Conservation (phyloP, 2,113 vertebrate genomes). For the Mystacornis crossleyi region DNA sequence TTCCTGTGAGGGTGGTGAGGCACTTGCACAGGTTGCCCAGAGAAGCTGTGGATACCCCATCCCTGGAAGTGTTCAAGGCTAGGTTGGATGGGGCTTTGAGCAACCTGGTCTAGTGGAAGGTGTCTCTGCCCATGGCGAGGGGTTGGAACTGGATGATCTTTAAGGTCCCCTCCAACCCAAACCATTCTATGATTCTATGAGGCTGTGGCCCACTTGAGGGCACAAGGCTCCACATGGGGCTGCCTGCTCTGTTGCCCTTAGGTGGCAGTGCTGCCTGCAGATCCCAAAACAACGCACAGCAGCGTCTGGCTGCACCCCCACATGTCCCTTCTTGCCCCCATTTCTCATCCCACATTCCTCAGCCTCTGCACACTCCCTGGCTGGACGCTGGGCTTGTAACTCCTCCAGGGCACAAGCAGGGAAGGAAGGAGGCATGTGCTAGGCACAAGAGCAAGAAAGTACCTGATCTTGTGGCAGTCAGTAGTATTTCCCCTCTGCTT, state of each 20-base stretch:
- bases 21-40: background rate
- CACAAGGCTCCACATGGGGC: background rate
- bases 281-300: background rate
- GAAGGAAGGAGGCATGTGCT: conserved; percentile 22
- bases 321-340: background rate
- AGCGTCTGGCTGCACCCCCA: accelerated
- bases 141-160: background rate
- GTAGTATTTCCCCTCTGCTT: background rate
- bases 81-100: background rate
- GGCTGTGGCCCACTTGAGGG: background rate
- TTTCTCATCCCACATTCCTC: background rate
- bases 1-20: background rate
- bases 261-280: background rate
- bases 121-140: background rate
- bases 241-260: background rate
- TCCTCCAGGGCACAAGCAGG: background rate
- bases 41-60: background rate
- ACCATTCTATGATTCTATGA: background rate
- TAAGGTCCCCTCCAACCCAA: background rate
- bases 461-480: background rate
- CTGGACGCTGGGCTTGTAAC: accelerated
- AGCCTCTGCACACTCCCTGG: background rate
- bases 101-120: background rate
- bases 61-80: background rate
- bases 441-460: conserved; percentile 9